Evolutionary conservation across 2,888 invertebrate species (phyloP).

Genomic region (Empis stercorea): DNA sequence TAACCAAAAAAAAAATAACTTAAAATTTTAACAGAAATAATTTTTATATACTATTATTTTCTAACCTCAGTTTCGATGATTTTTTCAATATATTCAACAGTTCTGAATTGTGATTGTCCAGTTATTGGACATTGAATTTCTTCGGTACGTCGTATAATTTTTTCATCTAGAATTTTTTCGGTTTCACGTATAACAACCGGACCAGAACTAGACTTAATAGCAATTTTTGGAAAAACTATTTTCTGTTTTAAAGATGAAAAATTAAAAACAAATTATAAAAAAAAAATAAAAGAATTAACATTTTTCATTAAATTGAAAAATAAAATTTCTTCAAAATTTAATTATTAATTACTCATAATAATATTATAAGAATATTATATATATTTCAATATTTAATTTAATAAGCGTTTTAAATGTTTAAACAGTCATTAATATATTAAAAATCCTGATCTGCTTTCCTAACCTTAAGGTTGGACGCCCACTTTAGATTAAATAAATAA

Average conservation of each 20-base stretch:
- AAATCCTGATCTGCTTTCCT: no score
- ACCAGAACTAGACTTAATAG: slow-evolving; percentile 72
- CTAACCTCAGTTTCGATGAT: slow-evolving; percentile 90
- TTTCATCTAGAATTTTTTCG: slow-evolving; percentile 80
- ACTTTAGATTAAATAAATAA: no score
- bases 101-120: slow-evolving; percentile 75
- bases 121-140: slow-evolving; percentile 77
- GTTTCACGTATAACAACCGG: slow-evolving; percentile 75
- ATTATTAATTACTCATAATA: no score
- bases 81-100: slow-evolving; percentile 89
- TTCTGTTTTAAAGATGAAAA: slow-evolving; percentile 18
- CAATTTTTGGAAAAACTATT: slow-evolving; percentile 66
- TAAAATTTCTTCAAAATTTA: no score
- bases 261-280: slow-evolving; percentile 9
- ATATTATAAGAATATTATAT: no score
- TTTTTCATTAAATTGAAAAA: neutral
- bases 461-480: no score
- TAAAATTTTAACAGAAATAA: slow-evolving; percentile 2
- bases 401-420: no score
- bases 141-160: slow-evolving; percentile 73
- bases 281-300: slow-evolving; percentile 6
- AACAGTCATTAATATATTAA: no score
- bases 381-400: no score
- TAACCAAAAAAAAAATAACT: no score
- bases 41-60: slow-evolving; percentile 2